Percentiles rank a stretch among this genome's conserved stretches.
Conservation (phyloP, 2,113 vertebrate species). For the Laticauda laticaudata region DNA sequence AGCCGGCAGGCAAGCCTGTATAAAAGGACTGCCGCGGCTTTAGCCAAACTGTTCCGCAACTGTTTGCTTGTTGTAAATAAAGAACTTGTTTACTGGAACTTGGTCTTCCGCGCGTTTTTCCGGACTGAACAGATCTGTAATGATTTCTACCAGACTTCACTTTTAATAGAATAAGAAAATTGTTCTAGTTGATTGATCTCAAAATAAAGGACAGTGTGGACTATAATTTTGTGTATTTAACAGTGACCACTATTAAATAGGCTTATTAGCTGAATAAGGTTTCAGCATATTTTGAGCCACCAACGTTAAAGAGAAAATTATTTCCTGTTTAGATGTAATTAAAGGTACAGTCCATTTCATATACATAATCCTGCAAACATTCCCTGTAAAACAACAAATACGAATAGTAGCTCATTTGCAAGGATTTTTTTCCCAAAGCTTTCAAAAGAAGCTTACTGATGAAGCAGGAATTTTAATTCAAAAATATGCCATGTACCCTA, state of each 20-base stretch:
- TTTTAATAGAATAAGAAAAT: background rate
- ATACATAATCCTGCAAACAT: slow-evolving; percentile 69
- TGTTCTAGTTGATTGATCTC: background rate
- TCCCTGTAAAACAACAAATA: slow-evolving; percentile 75
- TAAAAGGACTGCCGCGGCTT: too few species aligned
- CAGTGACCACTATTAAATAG: slow-evolving; percentile 63
- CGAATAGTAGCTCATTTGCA: slow-evolving; percentile 71
- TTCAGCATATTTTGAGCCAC: slow-evolving; percentile 70
- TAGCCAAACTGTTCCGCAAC: too few species aligned
- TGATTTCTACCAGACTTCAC: background rate
- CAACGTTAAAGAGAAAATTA: slow-evolving; percentile 70
- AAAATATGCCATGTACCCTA: slow-evolving; percentile 51
- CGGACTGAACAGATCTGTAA: background rate
- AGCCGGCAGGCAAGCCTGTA: too few species aligned
- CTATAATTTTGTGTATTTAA: slow-evolving; percentile 28
- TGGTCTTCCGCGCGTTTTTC: too few species aligned
- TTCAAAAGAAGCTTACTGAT: slow-evolving; percentile 64
- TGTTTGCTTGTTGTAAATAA: too few species aligned
- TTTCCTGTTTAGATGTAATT: slow-evolving; percentile 76
- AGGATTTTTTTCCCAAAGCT: slow-evolving; percentile 53
- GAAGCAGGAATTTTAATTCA: slow-evolving; percentile 66
- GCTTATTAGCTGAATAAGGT: slow-evolving; percentile 70
- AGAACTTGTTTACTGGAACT: too few species aligned
- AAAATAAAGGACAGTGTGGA: slow-evolving; percentile 30
- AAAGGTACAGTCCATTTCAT: slow-evolving; percentile 78